A percentile compares a stretch with the other conserved stretches of the same genome.
Evolutionary conservation across 2,888 invertebrate genomes (phyloP).

Genomic region (Steinernema carpocapsae): DNA sequence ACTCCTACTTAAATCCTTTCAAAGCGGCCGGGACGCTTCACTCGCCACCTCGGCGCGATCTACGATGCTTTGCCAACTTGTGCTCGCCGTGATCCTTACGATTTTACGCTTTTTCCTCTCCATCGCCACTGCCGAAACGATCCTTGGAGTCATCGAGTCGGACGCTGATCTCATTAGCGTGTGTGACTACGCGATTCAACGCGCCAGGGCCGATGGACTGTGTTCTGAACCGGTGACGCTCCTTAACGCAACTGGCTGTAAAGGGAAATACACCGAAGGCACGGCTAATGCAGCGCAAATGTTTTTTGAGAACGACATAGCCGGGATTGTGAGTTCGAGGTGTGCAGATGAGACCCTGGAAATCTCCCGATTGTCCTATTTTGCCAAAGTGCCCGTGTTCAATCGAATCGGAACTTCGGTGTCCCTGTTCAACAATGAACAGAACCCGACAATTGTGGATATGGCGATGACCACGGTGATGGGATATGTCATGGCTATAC

Average conservation of each 20-base stretch:
- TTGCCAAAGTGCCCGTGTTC: conserved; percentile 53
- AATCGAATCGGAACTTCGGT: conserved; percentile 41
- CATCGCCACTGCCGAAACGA: not conserved
- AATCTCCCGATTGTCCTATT: conserved; percentile 50
- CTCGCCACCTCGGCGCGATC: not conserved
- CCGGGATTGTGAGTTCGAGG: conserved; percentile 37
- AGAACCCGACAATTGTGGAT: conserved; percentile 40
- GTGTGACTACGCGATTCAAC: not conserved
- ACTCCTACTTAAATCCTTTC: too few species aligned
- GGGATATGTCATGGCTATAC: not conserved
- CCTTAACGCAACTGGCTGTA: not conserved
- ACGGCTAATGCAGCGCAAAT: conserved; percentile 43
- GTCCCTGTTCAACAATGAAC: conserved; percentile 34
- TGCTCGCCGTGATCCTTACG: too few species aligned
- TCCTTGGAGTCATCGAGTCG: not conserved
- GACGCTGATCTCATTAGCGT: not conserved
- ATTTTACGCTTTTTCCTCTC: too few species aligned
- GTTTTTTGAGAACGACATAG: conserved; percentile 43
- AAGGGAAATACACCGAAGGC: conserved; percentile 30
- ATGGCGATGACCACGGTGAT: not conserved
- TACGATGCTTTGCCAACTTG: too few species aligned
- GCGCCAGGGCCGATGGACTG: not conserved
- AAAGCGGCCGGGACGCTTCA: conserved; percentile 1
- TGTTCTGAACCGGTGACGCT: not conserved
- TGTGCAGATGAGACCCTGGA: conserved; percentile 52